Percentiles rank a stretch among this genome's conserved stretches.
Evolutionary conservation across 2,888 invertebrate genomes (phyloP).

Genomic region (Philonicus albiceps): DNA sequence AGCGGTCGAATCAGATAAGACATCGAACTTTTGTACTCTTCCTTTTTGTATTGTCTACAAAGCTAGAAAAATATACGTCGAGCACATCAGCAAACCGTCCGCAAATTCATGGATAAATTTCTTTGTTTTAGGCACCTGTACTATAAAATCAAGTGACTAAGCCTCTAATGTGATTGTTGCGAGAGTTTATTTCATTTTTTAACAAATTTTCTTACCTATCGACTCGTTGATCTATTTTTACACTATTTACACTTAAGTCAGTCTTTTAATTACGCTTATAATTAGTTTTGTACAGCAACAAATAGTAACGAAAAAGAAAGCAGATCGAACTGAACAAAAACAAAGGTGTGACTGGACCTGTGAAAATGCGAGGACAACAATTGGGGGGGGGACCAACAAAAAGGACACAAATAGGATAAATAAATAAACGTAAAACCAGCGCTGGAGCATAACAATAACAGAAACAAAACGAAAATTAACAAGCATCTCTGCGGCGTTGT

Average conservation of each 20-base stretch:
- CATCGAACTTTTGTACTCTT: slow-evolving; percentile 1
- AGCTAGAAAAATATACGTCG: slow-evolving; percentile 17
- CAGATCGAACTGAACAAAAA: not conserved
- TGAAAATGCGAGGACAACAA: not conserved
- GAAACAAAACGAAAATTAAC: slow-evolving; percentile 15
- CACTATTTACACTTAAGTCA: slow-evolving; percentile 20
- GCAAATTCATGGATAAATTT: not conserved
- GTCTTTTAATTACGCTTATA: slow-evolving; percentile 36
- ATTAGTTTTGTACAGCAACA: not conserved
- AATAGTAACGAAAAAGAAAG: not conserved
- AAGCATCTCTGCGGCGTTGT: not conserved
- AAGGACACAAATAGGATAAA: not conserved
- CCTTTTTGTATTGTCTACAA: not conserved
- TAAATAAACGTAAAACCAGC: slow-evolving; percentile 8
- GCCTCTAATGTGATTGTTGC: not conserved
- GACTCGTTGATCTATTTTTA: not conserved
- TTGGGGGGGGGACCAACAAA: not conserved
- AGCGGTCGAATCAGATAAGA: not conserved
- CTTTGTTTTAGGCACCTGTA: not conserved
- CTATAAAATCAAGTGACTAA: not conserved
- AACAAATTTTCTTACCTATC: slow-evolving; percentile 4
- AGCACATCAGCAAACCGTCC: slow-evolving; percentile 12
- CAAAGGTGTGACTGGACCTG: not conserved
- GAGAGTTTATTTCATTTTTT: not conserved
- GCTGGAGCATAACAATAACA: not conserved